These are phyloP conservation scores for Molossus alvarezi DNA, from an alignment of 2,797 vertebrate genomes.

Conservation along the genomic window DNA sequence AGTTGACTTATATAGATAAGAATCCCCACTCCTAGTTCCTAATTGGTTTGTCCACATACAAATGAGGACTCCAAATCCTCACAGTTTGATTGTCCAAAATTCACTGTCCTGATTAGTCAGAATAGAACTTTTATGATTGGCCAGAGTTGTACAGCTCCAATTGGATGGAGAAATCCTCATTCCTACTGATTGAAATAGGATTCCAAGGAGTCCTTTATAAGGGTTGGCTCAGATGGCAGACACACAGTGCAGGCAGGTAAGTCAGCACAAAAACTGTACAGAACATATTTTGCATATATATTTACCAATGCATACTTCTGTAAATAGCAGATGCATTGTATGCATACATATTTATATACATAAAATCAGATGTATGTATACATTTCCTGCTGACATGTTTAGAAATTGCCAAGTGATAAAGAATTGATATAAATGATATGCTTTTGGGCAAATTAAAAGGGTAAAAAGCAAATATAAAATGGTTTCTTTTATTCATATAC, in stretches of 20 bases:
- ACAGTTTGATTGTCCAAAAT: background rate
- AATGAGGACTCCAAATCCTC: background rate
- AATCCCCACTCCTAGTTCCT: background rate
- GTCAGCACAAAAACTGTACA: background rate
- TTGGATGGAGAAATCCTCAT: background rate
- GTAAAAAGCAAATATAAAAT: background rate
- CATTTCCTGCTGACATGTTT: background rate
- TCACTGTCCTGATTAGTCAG: background rate
- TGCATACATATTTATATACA: background rate
- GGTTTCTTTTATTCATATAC: background rate
- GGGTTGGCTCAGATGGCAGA: background rate
- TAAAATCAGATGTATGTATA: background rate
- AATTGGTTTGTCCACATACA: background rate
- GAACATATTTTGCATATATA: background rate
- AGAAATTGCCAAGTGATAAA: background rate
- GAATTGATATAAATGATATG: background rate
- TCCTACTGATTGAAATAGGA: background rate
- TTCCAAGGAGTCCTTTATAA: background rate
- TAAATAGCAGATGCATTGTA: background rate
- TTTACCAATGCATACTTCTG: background rate
- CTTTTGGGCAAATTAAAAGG: conserved; percentile 1
- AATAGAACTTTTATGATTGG: background rate
- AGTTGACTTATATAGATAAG: background rate
- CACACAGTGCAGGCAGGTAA: background rate
- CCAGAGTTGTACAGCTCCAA: background rate